Conservation (phyloP, 2,113 vertebrate species). For the Erythrocebus patas region DNA sequence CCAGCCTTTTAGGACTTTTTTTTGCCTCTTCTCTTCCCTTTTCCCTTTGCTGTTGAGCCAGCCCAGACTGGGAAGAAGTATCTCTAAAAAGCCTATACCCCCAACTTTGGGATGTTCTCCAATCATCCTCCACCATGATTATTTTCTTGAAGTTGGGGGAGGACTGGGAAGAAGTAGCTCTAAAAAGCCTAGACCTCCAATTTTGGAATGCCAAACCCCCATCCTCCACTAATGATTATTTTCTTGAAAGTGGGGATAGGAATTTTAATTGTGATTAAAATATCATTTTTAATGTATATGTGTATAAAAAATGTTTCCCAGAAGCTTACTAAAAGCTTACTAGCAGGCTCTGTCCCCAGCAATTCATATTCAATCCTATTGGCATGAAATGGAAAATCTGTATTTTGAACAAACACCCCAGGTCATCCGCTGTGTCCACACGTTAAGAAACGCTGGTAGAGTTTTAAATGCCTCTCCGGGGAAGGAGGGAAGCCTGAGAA, state of each 20-base stretch:
- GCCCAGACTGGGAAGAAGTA: neutral
- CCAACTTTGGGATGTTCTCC: neutral
- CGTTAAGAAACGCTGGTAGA: neutral
- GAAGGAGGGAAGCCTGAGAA: neutral
- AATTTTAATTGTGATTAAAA: constrained; percentile 27
- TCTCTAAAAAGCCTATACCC: neutral
- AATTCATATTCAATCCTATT: neutral
- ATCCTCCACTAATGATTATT: neutral
- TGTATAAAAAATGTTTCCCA: neutral
- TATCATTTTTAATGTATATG: neutral
- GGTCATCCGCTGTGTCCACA: neutral
- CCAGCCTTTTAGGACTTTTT: neutral
- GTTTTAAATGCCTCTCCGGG: neutral
- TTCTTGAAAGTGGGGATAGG: neutral
- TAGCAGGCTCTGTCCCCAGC: neutral
- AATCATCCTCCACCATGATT: neutral
- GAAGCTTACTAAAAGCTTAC: neutral
- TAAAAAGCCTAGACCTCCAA: neutral
- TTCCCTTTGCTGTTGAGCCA: neutral
- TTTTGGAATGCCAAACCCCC: neutral
- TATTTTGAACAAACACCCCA: neutral
- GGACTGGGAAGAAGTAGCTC: neutral
- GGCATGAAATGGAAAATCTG: neutral
- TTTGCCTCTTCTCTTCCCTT: neutral
- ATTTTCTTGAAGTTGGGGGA: neutral